phyloP scores from a whole-genome alignment of 2,797 vertebrate genomes.

The Echiichthys vipera region DNA sequence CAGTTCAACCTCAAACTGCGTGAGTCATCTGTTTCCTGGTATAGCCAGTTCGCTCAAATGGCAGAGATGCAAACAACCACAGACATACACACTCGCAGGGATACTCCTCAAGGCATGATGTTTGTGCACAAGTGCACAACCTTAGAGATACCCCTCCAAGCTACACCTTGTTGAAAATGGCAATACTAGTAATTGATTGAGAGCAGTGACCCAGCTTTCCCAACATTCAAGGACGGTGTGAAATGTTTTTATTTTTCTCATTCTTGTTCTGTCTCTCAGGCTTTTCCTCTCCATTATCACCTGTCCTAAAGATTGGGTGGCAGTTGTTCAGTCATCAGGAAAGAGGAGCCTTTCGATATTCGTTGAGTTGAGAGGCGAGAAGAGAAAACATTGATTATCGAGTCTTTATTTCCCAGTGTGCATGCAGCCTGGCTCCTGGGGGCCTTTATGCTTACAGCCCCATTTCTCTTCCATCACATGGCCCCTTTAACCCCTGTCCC shows the following conservation, averaged over 20 bases:
- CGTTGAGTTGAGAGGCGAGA: slow-evolving; percentile 62
- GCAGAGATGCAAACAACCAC: slow-evolving; percentile 15
- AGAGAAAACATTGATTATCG: slow-evolving; percentile 78
- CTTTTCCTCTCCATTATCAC: slow-evolving; percentile 73
- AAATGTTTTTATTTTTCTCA: slow-evolving; percentile 66
- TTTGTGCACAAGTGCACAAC: slow-evolving; percentile 40
- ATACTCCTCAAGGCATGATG: slow-evolving; percentile 5
- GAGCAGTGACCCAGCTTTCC: slow-evolving; percentile 64
- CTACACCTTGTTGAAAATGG: slow-evolving; percentile 60
- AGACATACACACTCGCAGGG: neutral
- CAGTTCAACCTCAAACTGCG: slow-evolving; percentile 72
- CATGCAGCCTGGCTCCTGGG: slow-evolving; percentile 38
- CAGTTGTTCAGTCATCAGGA: slow-evolving; percentile 77
- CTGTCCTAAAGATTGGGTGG: slow-evolving; percentile 70
- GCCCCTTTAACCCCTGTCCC: slow-evolving; percentile 26
- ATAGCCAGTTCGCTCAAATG: slow-evolving; percentile 43
- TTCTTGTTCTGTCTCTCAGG: slow-evolving; percentile 52
- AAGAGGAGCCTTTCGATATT: slow-evolving; percentile 70
- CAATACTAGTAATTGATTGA: slow-evolving; percentile 71
- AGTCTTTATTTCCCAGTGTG: slow-evolving; percentile 64
- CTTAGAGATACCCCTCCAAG: slow-evolving; percentile 34
- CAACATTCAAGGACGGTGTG: slow-evolving; percentile 56
- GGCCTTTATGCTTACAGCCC: slow-evolving; percentile 43
- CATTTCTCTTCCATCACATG: slow-evolving; percentile 6
- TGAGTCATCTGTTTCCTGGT: slow-evolving; percentile 71